Evolutionary conservation across 35 echinoderm and acorn worm genomes (phyloP), one percentile per base, ranked within the genome.

Genomic region (Apostichopus parvimensis): DNA sequence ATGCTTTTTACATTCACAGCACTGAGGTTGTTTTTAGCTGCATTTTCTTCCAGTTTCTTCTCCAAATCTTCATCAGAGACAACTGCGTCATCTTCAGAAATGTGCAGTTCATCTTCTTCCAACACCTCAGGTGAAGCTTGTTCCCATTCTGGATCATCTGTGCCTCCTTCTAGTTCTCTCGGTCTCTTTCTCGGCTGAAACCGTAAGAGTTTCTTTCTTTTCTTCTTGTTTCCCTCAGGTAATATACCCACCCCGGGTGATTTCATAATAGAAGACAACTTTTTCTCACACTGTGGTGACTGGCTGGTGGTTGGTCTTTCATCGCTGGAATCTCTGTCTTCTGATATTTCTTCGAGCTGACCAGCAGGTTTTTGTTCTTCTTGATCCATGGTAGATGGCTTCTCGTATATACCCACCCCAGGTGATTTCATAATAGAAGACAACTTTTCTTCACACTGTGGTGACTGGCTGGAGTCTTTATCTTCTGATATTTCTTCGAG

Each of bases 1-100:
- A 98, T 98, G 76, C 87, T 98, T 71, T 94, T 98, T 1, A 98
- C 97, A 93, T 98, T 98, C 58, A 93, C 91, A 5, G 93, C 92
- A 18, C 95, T 93, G 18, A 98, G 91, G 91, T 98, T 98, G n/a
- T 98, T 98, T 80, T 93, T 98, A 11, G 45, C 72, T 13, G 97
- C 97, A 79, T 95, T 96, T 57, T 91, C 93, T 77, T 98, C 97
- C 24, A 98, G 80, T 58, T 79, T 94, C 68, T 93, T 93, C 52
- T 98, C 97, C 58, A 98, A 75, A 21, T 94, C 91, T 61, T 86
- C 82, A 81, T 95, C 93, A 79, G 94, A 26, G 18, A 79, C 77
- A 14, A 96, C 87, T 58, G 8, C 54, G 68, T 84, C n/a, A 21
- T 91, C 76, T 56, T 15, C 77, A 78, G 80, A 13, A 60, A 86